phyloP scores from a whole-genome alignment of 2,888 invertebrate genomes.

The Pandemis cinnamomeana region DNA sequence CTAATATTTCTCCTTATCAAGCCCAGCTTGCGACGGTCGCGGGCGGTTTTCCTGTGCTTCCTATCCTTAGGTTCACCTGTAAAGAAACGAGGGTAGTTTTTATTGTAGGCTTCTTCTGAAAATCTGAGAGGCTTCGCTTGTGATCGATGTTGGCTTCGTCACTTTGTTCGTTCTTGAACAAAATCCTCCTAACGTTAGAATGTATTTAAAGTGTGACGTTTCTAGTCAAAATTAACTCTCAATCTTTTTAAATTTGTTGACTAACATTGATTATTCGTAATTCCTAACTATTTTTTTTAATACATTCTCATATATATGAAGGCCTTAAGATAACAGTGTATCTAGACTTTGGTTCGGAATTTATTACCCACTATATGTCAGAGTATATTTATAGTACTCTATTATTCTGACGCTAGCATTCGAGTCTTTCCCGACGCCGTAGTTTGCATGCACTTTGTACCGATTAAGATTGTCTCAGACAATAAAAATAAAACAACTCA shows the following conservation, averaged over 20 bases:
- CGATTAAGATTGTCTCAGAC: no score
- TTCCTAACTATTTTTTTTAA: not conserved
- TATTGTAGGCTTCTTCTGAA: slow-evolving; percentile 27
- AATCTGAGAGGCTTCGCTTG: not conserved
- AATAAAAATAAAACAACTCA: not conserved
- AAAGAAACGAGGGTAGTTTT: slow-evolving; percentile 39
- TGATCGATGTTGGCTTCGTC: not conserved
- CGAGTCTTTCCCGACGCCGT: not conserved
- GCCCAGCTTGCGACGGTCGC: slow-evolving; percentile 26
- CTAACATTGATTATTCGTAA: not conserved
- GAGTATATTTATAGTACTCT: no score
- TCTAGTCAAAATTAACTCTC: no score
- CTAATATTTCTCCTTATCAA: slow-evolving; percentile 36
- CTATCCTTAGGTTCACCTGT: slow-evolving; percentile 33
- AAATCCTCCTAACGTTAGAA: no score
- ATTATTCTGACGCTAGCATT: no score
- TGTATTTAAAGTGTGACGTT: no score
- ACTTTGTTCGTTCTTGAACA: not conserved
- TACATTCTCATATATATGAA: no score
- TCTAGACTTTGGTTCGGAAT: no score
- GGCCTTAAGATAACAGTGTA: no score
- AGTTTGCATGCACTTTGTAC: no score
- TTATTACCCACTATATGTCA: no score
- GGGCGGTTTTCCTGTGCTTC: slow-evolving; percentile 20
- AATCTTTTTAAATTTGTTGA: no score